phyloP scores from a whole-genome alignment of 2,888 invertebrate species.

The Eristalis intricaria region DNA sequence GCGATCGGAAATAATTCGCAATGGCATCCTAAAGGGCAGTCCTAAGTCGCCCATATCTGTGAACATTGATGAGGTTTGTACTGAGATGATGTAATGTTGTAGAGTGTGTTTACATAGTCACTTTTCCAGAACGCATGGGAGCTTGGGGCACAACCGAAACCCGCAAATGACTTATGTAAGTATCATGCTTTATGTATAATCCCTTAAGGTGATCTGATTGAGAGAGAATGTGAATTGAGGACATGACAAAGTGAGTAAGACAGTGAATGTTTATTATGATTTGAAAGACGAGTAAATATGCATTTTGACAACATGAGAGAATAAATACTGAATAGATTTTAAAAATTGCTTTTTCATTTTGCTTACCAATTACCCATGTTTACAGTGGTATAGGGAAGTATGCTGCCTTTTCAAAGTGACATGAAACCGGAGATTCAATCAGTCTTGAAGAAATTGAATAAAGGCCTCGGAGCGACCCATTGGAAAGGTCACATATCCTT shows the following conservation, averaged over 20 bases:
- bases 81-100: background rate
- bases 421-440: too few relatives aligned
- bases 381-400: too few relatives aligned
- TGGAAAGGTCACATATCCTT: too few relatives aligned
- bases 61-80: conserved; percentile 87
- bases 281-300: background rate
- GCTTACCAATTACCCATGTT: conserved; percentile 12
- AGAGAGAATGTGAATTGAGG: background rate
- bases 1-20: conserved; percentile 78
- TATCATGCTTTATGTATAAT: conserved; percentile 20
- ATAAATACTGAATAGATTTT: conserved; percentile 12
- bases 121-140: conserved; percentile 85
- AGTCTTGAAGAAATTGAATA: too few relatives aligned
- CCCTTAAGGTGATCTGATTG: background rate
- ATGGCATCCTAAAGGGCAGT: conserved; percentile 77
- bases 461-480: too few relatives aligned
- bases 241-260: background rate
- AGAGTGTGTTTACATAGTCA: background rate
- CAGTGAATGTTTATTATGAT: background rate
- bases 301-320: background rate
- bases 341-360: background rate
- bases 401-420: too few relatives aligned
- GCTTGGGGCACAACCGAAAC: conserved; percentile 73
- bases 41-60: conserved; percentile 81
- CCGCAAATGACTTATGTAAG: conserved; percentile 68